phyloP scores from a whole-genome alignment of 2,797 vertebrate species.

The Monodelphis domestica region DNA sequence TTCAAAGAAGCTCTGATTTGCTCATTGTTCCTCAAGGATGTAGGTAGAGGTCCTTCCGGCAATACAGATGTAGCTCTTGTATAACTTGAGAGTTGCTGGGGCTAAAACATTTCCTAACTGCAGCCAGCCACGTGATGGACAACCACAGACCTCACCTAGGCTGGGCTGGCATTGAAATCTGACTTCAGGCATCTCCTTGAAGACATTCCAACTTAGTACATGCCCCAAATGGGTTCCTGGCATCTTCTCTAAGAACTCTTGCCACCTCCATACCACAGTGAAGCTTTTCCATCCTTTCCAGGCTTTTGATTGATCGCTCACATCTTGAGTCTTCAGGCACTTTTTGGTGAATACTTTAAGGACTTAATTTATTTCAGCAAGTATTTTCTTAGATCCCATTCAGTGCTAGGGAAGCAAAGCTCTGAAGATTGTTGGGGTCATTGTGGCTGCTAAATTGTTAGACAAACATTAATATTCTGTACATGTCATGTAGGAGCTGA shows the following conservation, averaged over 20 bases:
- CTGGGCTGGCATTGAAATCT: neutral
- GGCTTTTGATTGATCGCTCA: too few relatives aligned
- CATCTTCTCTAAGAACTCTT: too few relatives aligned
- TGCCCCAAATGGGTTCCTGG: neutral
- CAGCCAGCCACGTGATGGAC: neutral
- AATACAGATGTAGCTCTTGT: too few relatives aligned
- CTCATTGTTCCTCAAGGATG: neutral
- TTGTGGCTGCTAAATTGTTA: neutral
- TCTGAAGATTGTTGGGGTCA: too few relatives aligned
- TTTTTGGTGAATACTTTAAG: too few relatives aligned
- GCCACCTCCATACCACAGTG: fast-evolving
- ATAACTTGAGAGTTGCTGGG: neutral
- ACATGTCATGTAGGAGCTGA: too few relatives aligned
- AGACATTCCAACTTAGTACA: too few relatives aligned
- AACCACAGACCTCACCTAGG: too few relatives aligned
- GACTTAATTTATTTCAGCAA: neutral
- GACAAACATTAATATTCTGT: neutral
- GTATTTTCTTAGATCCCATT: neutral
- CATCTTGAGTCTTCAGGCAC: neutral
- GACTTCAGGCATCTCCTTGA: neutral
- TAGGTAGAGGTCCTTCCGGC: neutral
- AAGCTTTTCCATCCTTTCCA: too few relatives aligned
- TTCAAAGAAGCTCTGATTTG: too few relatives aligned
- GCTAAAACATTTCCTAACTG: too few relatives aligned
- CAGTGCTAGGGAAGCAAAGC: too few relatives aligned